Conservation (phyloP, 2,888 invertebrate genomes). For the Diogma glabrata region DNA sequence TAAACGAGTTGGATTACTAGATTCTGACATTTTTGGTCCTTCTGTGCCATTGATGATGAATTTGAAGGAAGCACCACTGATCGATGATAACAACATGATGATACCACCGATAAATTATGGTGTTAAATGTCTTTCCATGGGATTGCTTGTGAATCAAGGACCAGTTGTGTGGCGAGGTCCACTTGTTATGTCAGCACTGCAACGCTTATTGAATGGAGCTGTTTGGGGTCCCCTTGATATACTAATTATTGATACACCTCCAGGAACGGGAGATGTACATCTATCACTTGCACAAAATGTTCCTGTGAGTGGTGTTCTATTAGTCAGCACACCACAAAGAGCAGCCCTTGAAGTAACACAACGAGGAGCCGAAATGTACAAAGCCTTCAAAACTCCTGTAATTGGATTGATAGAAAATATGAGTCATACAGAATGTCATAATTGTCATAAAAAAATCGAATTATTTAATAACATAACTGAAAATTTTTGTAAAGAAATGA, state of each 20-base stretch:
- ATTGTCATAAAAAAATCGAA: slow-evolving; percentile 59
- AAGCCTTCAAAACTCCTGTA: slow-evolving; percentile 68
- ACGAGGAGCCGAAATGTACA: slow-evolving; percentile 80
- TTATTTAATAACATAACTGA: slow-evolving; percentile 61
- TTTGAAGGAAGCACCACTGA: slow-evolving; percentile 64
- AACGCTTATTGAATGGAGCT: slow-evolving; percentile 74
- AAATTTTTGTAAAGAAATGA: slow-evolving; percentile 50
- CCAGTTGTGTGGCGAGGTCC: slow-evolving; percentile 92
- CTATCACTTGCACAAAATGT: slow-evolving; percentile 82
- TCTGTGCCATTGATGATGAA: slow-evolving; percentile 94
- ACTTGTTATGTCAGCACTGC: slow-evolving; percentile 92
- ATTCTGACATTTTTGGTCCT: slow-evolving; percentile 93
- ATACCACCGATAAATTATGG: slow-evolving; percentile 83
- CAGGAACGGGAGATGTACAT: slow-evolving; percentile 94
- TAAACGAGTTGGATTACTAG: slow-evolving; percentile 62
- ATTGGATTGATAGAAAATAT: slow-evolving; percentile 88
- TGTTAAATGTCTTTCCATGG: slow-evolving; percentile 95
- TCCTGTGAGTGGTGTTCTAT: slow-evolving; percentile 73
- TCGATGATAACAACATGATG: slow-evolving; percentile 70
- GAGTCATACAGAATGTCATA: slow-evolving; percentile 65
- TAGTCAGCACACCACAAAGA: slow-evolving; percentile 87
- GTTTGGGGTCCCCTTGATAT: slow-evolving; percentile 81
- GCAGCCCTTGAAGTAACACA: slow-evolving; percentile 77
- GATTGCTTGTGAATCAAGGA: slow-evolving; percentile 71
- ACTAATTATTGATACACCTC: slow-evolving; percentile 87